Percentiles rank a stretch among this genome's conserved stretches.
These are phyloP conservation scores for Tipula helvola DNA, from an alignment of 2,888 invertebrate species.

Conservation along the genomic window DNA sequence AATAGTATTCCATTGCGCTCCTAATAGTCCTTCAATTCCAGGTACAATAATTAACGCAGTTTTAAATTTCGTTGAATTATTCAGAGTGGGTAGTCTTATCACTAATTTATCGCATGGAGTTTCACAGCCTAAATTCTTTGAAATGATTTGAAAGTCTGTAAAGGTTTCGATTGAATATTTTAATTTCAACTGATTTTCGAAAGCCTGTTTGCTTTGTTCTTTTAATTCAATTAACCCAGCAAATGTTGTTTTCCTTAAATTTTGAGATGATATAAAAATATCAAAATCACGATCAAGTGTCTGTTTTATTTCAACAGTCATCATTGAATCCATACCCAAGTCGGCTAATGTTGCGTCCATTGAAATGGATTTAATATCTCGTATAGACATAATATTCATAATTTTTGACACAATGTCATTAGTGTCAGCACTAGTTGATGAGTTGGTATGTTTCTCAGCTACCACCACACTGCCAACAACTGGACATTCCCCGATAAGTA, in stretches of 20 bases:
- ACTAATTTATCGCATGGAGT: too few relatives aligned
- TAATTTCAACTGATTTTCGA: too few relatives aligned
- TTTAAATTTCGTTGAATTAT: too few relatives aligned
- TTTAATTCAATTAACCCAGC: slow-evolving; percentile 30
- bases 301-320: slow-evolving; percentile 94
- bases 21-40: too few relatives aligned
- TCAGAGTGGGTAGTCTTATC: too few relatives aligned
- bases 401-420: slow-evolving; percentile 61
- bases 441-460: slow-evolving; percentile 56
- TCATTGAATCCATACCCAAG: slow-evolving; percentile 93
- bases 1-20: too few relatives aligned
- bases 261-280: slow-evolving; percentile 63
- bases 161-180: too few relatives aligned
- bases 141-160: too few relatives aligned
- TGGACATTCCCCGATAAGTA: slow-evolving; percentile 56
- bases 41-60: too few relatives aligned
- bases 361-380: slow-evolving; percentile 56
- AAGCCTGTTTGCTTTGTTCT: slow-evolving; percentile 21
- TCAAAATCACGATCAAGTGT: slow-evolving; percentile 37
- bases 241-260: slow-evolving; percentile 70
- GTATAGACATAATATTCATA: slow-evolving; percentile 51
- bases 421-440: slow-evolving; percentile 31
- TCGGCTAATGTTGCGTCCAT: slow-evolving; percentile 68
- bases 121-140: too few relatives aligned
- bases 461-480: slow-evolving; percentile 76